Evolutionary conservation across 2,888 invertebrate genomes (phyloP).

Genomic region (Athalia circularis): DNA sequence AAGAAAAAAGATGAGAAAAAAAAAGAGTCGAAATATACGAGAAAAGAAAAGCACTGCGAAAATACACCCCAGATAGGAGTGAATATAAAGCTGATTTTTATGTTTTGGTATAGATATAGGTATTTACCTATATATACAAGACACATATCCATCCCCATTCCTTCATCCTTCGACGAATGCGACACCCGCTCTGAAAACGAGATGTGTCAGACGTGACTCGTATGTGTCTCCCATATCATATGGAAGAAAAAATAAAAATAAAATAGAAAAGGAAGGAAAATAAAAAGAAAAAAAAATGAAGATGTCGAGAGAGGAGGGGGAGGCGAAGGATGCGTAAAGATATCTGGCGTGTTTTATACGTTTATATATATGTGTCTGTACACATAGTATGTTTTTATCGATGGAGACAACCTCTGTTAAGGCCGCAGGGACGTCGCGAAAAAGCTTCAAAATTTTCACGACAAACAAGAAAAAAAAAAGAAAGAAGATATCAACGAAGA

Average conservation of each 20-base stretch:
- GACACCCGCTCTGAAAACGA: conserved; percentile 60
- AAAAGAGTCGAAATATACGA: neutral
- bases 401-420: no score
- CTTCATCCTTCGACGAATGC: conserved; percentile 15
- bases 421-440: no score
- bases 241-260: conserved; percentile 47
- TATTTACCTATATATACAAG: conserved; percentile 48
- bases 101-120: conserved; percentile 58
- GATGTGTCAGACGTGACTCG: conserved; percentile 61
- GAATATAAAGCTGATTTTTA: conserved; percentile 69
- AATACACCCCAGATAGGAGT: conserved; percentile 46
- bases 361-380: no score
- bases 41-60: conserved; percentile 9
- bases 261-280: no score
- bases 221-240: conserved; percentile 36
- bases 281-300: conserved; percentile 50
- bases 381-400: no score
- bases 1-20: neutral
- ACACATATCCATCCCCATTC: no score
- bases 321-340: conserved; percentile 59
- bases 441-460: no score
- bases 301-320: conserved; percentile 60
- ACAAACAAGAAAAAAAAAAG: no score
- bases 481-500: no score
- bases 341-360: neutral